These are phyloP conservation scores for Stratiomys singularior DNA, from an alignment of 2,888 invertebrate genomes.

Conservation along the genomic window DNA sequence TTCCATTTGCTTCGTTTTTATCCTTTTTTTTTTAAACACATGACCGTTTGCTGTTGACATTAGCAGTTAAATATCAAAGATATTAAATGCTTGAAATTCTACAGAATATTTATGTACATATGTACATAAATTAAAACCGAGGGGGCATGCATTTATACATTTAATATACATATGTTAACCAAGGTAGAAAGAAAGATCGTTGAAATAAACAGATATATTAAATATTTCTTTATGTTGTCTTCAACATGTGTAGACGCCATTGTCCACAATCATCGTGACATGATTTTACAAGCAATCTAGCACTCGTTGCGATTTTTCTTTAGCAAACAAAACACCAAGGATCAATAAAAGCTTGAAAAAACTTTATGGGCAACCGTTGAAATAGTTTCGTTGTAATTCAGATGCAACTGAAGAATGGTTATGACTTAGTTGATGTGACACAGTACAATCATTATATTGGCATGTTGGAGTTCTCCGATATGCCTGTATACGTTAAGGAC, in stretches of 20 bases:
- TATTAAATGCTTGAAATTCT: background rate
- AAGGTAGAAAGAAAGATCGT: too few relatives aligned
- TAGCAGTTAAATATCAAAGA: conserved; percentile 30
- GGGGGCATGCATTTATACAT: too few relatives aligned
- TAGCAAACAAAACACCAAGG: background rate
- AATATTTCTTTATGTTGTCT: background rate
- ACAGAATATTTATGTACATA: background rate
- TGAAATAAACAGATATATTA: too few relatives aligned
- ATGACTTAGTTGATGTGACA: too few relatives aligned
- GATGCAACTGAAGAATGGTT: background rate
- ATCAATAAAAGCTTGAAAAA: background rate
- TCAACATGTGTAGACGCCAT: conserved; percentile 4
- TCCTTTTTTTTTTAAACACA: background rate
- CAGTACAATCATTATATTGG: too few relatives aligned
- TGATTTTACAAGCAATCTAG: background rate
- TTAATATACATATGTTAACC: too few relatives aligned
- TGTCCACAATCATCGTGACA: conserved; percentile 28
- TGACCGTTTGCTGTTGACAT: conserved; percentile 8
- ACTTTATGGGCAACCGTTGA: background rate
- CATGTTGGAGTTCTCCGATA: too few relatives aligned
- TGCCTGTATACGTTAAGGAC: too few relatives aligned
- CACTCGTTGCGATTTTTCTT: background rate
- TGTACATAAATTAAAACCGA: too few relatives aligned
- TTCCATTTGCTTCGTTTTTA: background rate
- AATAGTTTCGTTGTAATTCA: background rate